Conservation (phyloP, 2,888 invertebrate species). For the Philhelius pedissequus region DNA sequence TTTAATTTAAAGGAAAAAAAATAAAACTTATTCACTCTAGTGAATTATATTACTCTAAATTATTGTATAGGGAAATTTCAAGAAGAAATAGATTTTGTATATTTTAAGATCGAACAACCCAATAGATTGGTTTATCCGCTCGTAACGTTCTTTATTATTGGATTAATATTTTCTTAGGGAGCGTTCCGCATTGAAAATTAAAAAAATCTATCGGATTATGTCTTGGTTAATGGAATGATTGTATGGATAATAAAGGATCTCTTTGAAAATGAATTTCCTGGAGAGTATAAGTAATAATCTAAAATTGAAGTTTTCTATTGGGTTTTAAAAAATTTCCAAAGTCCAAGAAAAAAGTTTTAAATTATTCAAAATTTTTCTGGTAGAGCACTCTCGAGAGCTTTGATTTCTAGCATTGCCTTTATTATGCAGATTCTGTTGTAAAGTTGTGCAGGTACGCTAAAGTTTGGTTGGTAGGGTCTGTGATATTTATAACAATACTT, state of each 20-base stretch:
- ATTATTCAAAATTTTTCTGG: constrained; percentile 27
- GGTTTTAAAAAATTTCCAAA: neutral
- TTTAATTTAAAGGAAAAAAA: constrained; percentile 14
- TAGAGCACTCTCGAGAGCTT: neutral
- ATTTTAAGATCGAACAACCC: constrained; percentile 13
- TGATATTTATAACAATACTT: no score
- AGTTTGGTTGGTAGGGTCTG: neutral
- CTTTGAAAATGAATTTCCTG: neutral
- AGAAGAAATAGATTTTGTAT: neutral
- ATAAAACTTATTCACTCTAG: neutral
- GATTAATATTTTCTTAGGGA: constrained; percentile 28
- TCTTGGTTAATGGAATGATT: neutral
- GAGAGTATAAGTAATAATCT: neutral
- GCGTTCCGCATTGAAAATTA: constrained; percentile 13
- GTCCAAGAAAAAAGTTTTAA: constrained; percentile 25
- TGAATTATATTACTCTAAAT: neutral
- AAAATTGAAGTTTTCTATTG: neutral
- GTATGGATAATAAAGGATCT: neutral
- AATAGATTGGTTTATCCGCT: neutral
- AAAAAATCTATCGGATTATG: constrained; percentile 45
- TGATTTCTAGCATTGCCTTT: no score
- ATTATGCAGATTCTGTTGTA: no score
- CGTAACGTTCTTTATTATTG: neutral
- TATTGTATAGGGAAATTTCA: neutral
- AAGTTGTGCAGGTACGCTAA: no score